These are phyloP conservation scores for Sebastolobus altivelis DNA, from an alignment of 2,797 vertebrate species.

Conservation along the genomic window DNA sequence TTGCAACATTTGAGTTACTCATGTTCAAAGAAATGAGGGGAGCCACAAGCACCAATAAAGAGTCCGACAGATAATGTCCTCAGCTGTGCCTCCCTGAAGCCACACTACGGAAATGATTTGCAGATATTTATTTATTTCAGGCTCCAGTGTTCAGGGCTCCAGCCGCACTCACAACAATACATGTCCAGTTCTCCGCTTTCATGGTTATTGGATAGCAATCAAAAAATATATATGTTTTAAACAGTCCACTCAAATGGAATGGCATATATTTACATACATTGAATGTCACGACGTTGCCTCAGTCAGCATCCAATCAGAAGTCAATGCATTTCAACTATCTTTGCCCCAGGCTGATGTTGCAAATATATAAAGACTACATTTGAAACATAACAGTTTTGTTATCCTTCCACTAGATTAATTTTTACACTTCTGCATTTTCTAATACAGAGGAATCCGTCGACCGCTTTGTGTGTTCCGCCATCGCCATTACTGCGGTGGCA, in stretches of 20 bases:
- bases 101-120: constrained; percentile 71
- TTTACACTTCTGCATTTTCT: constrained; percentile 9
- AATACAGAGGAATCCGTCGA: background rate
- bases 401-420: constrained; percentile 21
- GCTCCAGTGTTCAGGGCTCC: constrained; percentile 47
- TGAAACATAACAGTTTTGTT: constrained; percentile 24
- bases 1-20: constrained; percentile 71
- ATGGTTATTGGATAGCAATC: constrained; percentile 57
- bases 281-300: constrained; percentile 15
- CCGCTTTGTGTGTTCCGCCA: too few relatives aligned
- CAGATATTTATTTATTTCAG: constrained; percentile 76
- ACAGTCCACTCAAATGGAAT: constrained; percentile 55
- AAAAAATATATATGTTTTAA: constrained; percentile 59
- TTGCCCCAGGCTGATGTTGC: constrained; percentile 35
- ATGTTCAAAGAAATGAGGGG: constrained; percentile 72
- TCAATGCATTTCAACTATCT: constrained; percentile 49
- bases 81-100: constrained; percentile 74
- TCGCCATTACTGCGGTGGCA: too few relatives aligned
- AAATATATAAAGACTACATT: constrained; percentile 44
- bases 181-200: constrained; percentile 51
- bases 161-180: constrained; percentile 41
- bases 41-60: constrained; percentile 74
- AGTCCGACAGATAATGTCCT: constrained; percentile 77
- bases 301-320: constrained; percentile 35
- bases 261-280: constrained; percentile 69